phyloP scores from a whole-genome alignment of 2,113 vertebrate species.

The Triplophysa dalaica region DNA sequence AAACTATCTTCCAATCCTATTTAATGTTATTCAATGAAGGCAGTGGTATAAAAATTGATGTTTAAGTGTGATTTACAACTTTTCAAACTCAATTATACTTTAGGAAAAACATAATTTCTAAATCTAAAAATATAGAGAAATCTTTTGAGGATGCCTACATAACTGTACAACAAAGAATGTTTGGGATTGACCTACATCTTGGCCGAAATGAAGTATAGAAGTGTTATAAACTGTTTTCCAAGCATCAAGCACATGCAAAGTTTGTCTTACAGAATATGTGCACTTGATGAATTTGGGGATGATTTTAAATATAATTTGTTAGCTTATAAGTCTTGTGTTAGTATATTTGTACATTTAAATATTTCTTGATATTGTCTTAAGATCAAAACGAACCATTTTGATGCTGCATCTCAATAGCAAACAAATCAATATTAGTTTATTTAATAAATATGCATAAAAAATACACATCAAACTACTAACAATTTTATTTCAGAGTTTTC shows the following conservation, averaged over 20 bases:
- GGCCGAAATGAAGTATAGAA: background rate
- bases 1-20: background rate
- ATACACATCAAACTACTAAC: constrained; percentile 2
- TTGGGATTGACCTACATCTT: background rate
- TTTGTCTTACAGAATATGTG: background rate
- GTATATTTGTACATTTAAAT: background rate
- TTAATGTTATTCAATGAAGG: too few species aligned
- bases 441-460: background rate
- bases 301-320: background rate
- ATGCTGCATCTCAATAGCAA: background rate
- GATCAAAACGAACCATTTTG: background rate
- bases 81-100: background rate
- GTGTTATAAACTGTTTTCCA: too few species aligned
- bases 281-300: background rate
- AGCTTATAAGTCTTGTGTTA: background rate
- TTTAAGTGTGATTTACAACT: background rate
- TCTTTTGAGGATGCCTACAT: background rate
- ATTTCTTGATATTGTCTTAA: background rate
- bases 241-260: background rate
- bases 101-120: background rate
- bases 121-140: background rate
- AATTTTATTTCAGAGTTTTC: constrained; percentile 2
- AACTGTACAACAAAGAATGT: background rate
- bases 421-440: background rate
- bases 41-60: too few species aligned